Percentiles rank a stretch among this genome's conserved stretches.
Evolutionary conservation across 2,113 vertebrate genomes (phyloP).

Genomic region (Calyptommatus sinebrachiatus): DNA sequence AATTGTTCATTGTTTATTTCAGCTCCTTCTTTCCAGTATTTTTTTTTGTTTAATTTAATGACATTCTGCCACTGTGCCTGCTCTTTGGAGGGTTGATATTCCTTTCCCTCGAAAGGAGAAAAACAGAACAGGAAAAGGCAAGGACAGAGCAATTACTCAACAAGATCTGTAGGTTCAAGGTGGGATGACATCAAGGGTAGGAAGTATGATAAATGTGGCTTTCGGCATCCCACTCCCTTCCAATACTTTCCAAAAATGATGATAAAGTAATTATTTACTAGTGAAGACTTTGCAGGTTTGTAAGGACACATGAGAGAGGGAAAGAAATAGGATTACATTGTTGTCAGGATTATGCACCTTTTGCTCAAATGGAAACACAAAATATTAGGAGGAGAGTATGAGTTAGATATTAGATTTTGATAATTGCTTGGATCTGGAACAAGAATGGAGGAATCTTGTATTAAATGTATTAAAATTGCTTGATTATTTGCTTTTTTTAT

Average conservation of each 20-base stretch:
- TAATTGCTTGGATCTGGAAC: background rate
- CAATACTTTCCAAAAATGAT: constrained; percentile 63
- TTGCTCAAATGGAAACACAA: background rate
- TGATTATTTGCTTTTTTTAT: no score
- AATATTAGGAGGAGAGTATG: background rate
- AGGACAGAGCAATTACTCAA: constrained; percentile 51
- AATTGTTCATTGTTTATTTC: constrained; percentile 61
- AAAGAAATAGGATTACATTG: background rate
- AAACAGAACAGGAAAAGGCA: constrained; percentile 15
- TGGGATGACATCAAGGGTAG: constrained; percentile 29
- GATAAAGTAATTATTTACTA: constrained; percentile 64
- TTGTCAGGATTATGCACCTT: background rate
- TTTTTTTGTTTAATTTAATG: constrained; percentile 60
- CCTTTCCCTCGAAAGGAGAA: background rate
- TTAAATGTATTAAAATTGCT: no score
- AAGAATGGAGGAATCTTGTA: background rate
- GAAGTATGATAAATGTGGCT: constrained; percentile 60
- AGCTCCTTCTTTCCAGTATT: constrained; percentile 50
- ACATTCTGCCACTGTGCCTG: constrained; percentile 40
- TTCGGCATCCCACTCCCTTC: constrained; percentile 61
- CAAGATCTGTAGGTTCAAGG: constrained; percentile 50
- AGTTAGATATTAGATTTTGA: background rate
- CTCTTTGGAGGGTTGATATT: constrained; percentile 31
- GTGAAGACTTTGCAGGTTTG: constrained; percentile 49
- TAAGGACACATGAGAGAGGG: background rate